Percentiles rank a stretch among this genome's conserved stretches.
Conservation (phyloP, 2,113 vertebrate species). For the Desmodus rotundus region DNA sequence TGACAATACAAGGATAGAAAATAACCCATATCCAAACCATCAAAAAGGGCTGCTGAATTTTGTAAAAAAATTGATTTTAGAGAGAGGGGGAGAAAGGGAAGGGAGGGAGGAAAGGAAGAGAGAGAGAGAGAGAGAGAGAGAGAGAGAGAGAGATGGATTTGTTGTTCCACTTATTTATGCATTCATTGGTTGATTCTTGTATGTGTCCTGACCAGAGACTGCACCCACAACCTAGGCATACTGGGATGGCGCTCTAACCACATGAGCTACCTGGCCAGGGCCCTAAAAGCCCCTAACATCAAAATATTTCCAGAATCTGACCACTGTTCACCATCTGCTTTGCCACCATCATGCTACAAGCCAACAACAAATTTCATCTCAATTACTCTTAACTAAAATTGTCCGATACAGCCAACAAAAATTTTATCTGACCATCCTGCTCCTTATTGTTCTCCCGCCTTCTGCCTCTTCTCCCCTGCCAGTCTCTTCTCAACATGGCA, state of each 20-base stretch:
- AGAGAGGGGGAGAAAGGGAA: no score
- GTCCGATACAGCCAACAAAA: neutral
- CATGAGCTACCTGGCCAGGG: no score
- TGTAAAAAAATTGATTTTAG: no score
- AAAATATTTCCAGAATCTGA: constrained; percentile 9
- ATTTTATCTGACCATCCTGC: neutral
- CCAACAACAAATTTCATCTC: neutral
- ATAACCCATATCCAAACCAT: neutral
- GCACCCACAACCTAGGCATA: no score
- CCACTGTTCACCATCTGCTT: neutral
- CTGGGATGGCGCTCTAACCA: no score
- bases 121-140: no score
- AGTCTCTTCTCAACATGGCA: neutral
- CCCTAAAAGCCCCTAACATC: neutral
- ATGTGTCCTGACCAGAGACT: no score
- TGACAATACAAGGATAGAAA: neutral
- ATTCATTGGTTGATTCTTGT: no score
- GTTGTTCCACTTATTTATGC: no score
- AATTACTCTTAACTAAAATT: neutral
- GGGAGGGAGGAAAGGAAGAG: no score
- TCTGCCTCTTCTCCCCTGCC: neutral
- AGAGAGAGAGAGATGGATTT: no score
- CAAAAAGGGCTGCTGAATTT: neutral
- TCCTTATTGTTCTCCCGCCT: neutral
- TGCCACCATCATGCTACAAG: neutral